phyloP scores from a whole-genome alignment of 2,113 vertebrate genomes.

The Smithornis capensis region DNA sequence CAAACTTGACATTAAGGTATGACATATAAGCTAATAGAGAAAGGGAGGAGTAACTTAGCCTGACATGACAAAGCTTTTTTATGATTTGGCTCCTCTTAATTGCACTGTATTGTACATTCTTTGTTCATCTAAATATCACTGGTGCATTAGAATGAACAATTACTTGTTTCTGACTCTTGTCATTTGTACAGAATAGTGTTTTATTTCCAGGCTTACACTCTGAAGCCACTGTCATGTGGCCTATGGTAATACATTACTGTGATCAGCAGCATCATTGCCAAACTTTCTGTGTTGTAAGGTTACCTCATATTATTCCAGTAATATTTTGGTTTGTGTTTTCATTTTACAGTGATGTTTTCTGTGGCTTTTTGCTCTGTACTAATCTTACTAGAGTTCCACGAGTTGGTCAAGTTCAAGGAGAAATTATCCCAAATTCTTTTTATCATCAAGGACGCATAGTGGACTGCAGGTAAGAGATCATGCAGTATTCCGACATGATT shows the following conservation, averaged over 20 bases:
- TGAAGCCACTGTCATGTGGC: not conserved
- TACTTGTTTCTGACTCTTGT: not conserved
- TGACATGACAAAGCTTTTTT: not conserved
- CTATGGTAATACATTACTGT: not conserved
- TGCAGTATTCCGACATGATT: not conserved
- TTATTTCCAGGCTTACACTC: not conserved
- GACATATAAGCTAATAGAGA: not conserved
- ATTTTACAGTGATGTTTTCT: constrained; percentile 91
- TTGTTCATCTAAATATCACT: not conserved
- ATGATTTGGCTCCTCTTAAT: not conserved
- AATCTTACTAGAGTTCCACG: constrained; percentile 88
- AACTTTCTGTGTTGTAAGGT: not conserved
- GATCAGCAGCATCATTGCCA: not conserved
- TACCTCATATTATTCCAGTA: not conserved
- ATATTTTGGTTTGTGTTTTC: not conserved
- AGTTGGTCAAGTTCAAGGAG: constrained; percentile 92
- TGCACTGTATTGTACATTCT: not conserved
- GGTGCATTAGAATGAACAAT: rapidly evolving
- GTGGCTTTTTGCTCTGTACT: constrained; percentile 93
- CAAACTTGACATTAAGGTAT: not conserved
- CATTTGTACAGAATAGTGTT: not conserved
- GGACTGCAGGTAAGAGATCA: constrained; percentile 89
- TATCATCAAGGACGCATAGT: constrained; percentile 93
- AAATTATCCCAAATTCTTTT: constrained; percentile 90
- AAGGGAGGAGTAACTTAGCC: not conserved